Evolutionary conservation across 2,113 vertebrate species (phyloP), one percentile per base, ranked within the genome.

Genomic region (Potamarius usumacintae): DNA sequence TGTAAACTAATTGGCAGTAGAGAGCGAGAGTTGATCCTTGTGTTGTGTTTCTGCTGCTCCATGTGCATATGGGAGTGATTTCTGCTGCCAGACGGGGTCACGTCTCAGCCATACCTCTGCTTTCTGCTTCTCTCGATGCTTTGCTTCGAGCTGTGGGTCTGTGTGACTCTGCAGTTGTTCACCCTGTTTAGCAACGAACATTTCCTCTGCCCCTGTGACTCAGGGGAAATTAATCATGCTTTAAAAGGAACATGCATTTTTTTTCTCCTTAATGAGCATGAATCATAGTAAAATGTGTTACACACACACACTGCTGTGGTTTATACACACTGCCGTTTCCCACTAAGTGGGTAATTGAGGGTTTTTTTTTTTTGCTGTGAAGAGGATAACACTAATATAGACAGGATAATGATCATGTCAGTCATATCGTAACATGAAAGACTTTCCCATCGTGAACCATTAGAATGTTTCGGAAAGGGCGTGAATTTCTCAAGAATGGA

Each of bases 31-130:
- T 30, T 10, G 87, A 55, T 86, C 89, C 89, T 92, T 5, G 84
- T 91, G 90, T 90, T 89, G 90, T 87, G 63, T 93, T 84, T 77
- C 55, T 85, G 85, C n/a, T 12, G 85, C 82, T 88, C 85, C 95
- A 94, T 92, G 90, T 95, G 95, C 95, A 94, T 92, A 90, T 95
- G 95, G 94, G 93, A 94, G 88, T 90, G 86, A 94, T 95, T 94
- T 92, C 79, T 91, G 71, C 79, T 90, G 89, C 60, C 86, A 77
- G 69, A 78, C 77, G 72, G 74, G 85, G 88, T 90, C 69, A 62
- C 17, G 85, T 91, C 81, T 50, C 48, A 55, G 85, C 87, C 90
- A 14, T 58, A 58, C 72, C 83, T 69, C 71, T 85, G 89, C 87
- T 62, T 84, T 83, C 34, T 80, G 82, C 84, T 79, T 42, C 63